Evolutionary conservation across 35 echinoderm and acorn worm genomes (phyloP), one percentile per base, ranked within the genome.

Genomic region (Nesometra sesokonis): DNA sequence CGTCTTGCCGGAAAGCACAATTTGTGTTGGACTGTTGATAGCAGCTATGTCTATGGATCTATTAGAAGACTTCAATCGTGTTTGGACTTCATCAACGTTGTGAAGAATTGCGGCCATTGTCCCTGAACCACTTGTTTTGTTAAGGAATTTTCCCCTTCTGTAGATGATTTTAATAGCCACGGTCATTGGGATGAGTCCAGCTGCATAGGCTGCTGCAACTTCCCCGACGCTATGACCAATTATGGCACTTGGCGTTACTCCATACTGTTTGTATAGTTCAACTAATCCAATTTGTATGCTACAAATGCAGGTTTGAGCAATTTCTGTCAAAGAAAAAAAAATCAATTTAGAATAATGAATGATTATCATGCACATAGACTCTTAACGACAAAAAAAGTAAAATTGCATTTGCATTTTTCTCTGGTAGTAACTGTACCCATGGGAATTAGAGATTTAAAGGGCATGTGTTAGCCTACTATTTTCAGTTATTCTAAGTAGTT

Each of bases 141-240:
- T 36, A 0, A 83, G 35, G 7, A 37, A 35, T 4, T 38, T 34
- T 29, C 81, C 81, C 38, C 81, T 37, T 35, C 38, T 83, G 23
- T 38, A 83, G 37, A 83, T 83, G 3, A 83, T 30, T 37, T 31
- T 35, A n/a, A 83, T 35, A 27, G 81, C 81, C 37, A 5, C 30
- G 9, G 9, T 35, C 32, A 83, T 5, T 0, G 81, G 7, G 3
- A 83, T 0, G 21, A 83, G 37, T 37, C 81, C 81, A 0, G 81
- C 81, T 83, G 81, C 32, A 35, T 83, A 83, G 19, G 81, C 81
- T 4, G 81, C 81, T 30, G 81, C 81, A 38, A 83, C 81, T 83
- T 83, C 81, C 0, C 81, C 81, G 32, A 83, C 81, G 32, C 81
- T 83, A 35, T 83, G 81, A 83, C 81, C 81, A 39, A 83, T 38